phyloP scores from a whole-genome alignment of 2,113 vertebrate species.

The Isurus oxyrinchus region DNA sequence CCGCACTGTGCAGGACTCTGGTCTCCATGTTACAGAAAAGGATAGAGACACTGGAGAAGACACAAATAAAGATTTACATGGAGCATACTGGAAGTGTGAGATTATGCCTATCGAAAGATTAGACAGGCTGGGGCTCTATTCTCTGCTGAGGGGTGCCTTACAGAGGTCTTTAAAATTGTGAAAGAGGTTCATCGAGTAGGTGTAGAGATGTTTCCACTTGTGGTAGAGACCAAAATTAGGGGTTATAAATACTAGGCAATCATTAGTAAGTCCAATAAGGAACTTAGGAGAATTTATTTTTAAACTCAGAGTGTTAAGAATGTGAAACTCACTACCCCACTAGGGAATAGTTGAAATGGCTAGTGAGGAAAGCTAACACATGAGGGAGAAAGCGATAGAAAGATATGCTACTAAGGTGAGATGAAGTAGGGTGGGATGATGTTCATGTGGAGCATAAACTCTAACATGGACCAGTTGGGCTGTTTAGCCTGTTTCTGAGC shows the following conservation, averaged over 20 bases:
- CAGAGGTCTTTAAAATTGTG: neutral
- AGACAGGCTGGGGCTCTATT: neutral
- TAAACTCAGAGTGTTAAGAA: neutral
- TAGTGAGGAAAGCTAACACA: neutral
- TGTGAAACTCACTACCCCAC: neutral
- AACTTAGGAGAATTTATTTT: neutral
- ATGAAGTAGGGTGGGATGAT: neutral
- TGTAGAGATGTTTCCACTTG: neutral
- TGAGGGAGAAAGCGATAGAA: neutral
- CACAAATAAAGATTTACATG: neutral
- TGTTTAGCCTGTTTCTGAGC: neutral
- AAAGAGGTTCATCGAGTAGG: neutral
- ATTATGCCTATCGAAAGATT: neutral
- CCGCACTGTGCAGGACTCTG: neutral
- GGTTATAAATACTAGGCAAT: neutral
- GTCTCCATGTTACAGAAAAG: neutral
- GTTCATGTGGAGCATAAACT: neutral
- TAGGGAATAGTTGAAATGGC: neutral
- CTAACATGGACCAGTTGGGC: neutral
- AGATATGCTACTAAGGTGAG: neutral
- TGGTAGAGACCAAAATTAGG: neutral
- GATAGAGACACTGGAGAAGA: neutral
- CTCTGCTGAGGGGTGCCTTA: neutral
- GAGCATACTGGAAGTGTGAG: neutral
- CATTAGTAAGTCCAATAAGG: neutral